Conservation (phyloP, 2,888 invertebrate genomes). For the Dichetophora obliterata region DNA sequence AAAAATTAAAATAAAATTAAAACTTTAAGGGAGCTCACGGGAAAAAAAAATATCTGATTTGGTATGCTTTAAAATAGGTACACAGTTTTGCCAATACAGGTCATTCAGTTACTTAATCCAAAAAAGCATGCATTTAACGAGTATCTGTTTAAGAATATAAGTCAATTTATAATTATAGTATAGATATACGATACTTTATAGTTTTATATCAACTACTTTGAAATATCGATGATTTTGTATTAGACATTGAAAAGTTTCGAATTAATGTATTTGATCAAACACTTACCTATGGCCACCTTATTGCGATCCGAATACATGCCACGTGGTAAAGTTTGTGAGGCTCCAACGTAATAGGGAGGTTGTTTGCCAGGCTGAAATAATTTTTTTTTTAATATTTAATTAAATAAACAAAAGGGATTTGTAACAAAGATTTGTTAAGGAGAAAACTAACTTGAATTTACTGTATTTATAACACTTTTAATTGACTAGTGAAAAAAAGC, state of each 20-base stretch:
- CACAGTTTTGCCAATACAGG: constrained; percentile 23
- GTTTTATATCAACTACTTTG: background rate
- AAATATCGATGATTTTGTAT: background rate
- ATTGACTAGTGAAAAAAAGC: too few species aligned
- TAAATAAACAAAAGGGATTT: too few species aligned
- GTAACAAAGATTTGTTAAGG: too few species aligned
- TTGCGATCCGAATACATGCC: constrained; percentile 71
- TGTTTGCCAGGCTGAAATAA: constrained; percentile 67
- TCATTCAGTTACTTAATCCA: constrained; percentile 14
- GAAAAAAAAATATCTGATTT: background rate
- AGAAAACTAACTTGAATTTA: too few species aligned
- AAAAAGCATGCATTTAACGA: constrained; percentile 9
- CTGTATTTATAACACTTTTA: too few species aligned
- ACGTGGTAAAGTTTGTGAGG: constrained; percentile 68
- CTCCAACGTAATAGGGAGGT: constrained; percentile 69
- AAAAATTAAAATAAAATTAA: too few species aligned
- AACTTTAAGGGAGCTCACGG: background rate
- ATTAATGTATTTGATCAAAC: background rate
- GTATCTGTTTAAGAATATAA: too few species aligned
- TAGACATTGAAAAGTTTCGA: background rate
- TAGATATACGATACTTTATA: background rate
- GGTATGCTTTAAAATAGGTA: background rate
- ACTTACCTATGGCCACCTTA: constrained; percentile 68
- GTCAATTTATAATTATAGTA: too few species aligned
- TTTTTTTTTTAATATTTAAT: background rate